These are phyloP conservation scores for Hemistola chrysoprasaria DNA, from an alignment of 2,888 invertebrate species.

Conservation along the genomic window DNA sequence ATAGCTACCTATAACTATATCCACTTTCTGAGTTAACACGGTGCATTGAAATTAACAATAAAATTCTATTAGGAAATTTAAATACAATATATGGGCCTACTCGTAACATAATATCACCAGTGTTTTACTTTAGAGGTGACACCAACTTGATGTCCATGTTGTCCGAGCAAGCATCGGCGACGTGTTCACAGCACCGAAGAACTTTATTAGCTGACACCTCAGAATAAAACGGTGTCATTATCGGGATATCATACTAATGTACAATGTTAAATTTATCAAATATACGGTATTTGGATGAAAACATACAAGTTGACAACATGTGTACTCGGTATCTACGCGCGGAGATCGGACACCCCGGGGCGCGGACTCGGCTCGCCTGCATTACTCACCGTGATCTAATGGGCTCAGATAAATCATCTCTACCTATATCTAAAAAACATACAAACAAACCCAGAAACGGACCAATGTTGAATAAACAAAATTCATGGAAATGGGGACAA, in stretches of 20 bases:
- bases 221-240: conserved; percentile 64
- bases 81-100: too few relatives aligned
- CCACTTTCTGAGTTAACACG: conserved; percentile 5
- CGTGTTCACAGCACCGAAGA: conserved; percentile 34
- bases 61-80: too few relatives aligned
- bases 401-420: conserved; percentile 76
- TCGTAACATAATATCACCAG: conserved; percentile 35
- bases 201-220: conserved; percentile 67
- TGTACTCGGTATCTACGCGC: conserved; percentile 74
- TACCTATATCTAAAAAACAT: conserved; percentile 59
- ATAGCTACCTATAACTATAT: conserved; percentile 12
- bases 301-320: conserved; percentile 81
- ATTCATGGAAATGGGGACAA: conserved; percentile 79
- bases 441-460: conserved; percentile 63
- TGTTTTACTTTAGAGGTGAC: conserved; percentile 29
- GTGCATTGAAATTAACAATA: too few relatives aligned
- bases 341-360: conserved; percentile 74
- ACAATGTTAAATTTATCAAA: conserved; percentile 74
- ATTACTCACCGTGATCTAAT: conserved; percentile 79
- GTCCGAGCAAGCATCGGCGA: conserved; percentile 28
- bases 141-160: conserved; percentile 38
- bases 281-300: conserved; percentile 76
- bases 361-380: conserved; percentile 58
- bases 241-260: conserved; percentile 72
- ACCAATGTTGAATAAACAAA: conserved; percentile 75